Conservation (phyloP, 2,113 vertebrate species). For the Oxyruncus cristatus region DNA sequence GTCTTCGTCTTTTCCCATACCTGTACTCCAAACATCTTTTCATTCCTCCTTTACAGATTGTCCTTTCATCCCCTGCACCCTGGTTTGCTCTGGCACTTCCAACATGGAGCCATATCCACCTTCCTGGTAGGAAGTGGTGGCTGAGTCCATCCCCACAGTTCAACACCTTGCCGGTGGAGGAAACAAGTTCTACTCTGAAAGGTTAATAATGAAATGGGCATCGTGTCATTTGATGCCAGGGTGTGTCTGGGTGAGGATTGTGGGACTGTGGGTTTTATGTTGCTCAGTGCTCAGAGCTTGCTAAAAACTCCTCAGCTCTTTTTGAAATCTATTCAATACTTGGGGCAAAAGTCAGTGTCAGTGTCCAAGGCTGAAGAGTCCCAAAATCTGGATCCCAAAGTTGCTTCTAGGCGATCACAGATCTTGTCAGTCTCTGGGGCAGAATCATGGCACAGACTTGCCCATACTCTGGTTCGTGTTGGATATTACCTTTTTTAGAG, state of each 20-base stretch:
- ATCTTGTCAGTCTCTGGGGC: neutral
- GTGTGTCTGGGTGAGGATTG: neutral
- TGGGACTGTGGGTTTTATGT: neutral
- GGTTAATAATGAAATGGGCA: neutral
- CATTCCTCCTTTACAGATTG: neutral
- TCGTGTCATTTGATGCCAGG: neutral
- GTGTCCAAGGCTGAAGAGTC: neutral
- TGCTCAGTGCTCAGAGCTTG: neutral
- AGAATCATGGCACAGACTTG: neutral
- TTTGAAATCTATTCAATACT: neutral
- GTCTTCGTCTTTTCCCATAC: neutral
- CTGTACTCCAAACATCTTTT: neutral
- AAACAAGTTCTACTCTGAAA: neutral
- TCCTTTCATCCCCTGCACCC: neutral
- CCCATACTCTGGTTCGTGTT: neutral
- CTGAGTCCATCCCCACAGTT: accelerated
- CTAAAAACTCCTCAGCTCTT: neutral
- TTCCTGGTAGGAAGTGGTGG: neutral
- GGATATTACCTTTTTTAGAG: neutral
- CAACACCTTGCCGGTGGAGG: neutral
- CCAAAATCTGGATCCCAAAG: neutral
- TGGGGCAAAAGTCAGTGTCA: neutral
- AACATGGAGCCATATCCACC: accelerated
- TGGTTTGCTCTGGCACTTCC: neutral
- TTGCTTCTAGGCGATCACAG: neutral